These are phyloP conservation scores for Heterotis niloticus DNA, from an alignment of 2,113 vertebrate genomes.

Conservation along the genomic window DNA sequence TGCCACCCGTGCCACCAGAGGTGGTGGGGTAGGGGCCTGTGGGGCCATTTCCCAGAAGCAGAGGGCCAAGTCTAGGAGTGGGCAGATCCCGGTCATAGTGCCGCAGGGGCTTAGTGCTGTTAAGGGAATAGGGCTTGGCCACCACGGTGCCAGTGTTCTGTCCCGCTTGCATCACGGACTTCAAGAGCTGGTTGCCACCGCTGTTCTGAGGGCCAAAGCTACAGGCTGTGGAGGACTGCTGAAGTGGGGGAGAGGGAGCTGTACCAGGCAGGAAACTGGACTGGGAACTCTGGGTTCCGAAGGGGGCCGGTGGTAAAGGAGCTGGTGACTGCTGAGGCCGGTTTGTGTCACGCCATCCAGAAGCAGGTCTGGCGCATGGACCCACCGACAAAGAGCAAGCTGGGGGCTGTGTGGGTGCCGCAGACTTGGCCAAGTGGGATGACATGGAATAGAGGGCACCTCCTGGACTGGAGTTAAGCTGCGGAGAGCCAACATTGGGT, in stretches of 20 bases:
- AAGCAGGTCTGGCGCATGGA: slow-evolving; percentile 57
- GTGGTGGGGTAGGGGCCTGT: slow-evolving; percentile 75
- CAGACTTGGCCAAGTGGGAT: slow-evolving; percentile 58
- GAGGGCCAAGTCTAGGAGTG: slow-evolving; percentile 52
- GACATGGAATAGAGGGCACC: slow-evolving; percentile 66
- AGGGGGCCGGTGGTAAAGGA: slow-evolving; percentile 70
- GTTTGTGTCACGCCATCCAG: slow-evolving; percentile 67
- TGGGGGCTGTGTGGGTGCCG: slow-evolving; percentile 57
- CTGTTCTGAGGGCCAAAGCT: slow-evolving; percentile 25
- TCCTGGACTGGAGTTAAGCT: slow-evolving; percentile 65
- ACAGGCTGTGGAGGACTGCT: slow-evolving; percentile 12
- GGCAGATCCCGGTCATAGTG: slow-evolving; percentile 72
- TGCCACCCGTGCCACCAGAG: slow-evolving; percentile 55
- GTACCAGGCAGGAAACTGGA: slow-evolving; percentile 64
- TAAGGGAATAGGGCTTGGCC: slow-evolving; percentile 71
- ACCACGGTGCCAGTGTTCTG: slow-evolving; percentile 55
- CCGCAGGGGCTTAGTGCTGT: slow-evolving; percentile 78
- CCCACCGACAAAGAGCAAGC: slow-evolving; percentile 61
- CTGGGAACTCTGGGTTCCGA: slow-evolving; percentile 70
- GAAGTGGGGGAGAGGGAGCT: slow-evolving; percentile 49
- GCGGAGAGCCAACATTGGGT: slow-evolving; percentile 56
- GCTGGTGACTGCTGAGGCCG: slow-evolving; percentile 76
- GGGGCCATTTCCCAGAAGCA: slow-evolving; percentile 56
- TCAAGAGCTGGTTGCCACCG: slow-evolving; percentile 64
- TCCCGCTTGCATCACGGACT: slow-evolving; percentile 64